Conservation (phyloP, 2,797 vertebrate species). For the Pelochelys cantorii region DNA sequence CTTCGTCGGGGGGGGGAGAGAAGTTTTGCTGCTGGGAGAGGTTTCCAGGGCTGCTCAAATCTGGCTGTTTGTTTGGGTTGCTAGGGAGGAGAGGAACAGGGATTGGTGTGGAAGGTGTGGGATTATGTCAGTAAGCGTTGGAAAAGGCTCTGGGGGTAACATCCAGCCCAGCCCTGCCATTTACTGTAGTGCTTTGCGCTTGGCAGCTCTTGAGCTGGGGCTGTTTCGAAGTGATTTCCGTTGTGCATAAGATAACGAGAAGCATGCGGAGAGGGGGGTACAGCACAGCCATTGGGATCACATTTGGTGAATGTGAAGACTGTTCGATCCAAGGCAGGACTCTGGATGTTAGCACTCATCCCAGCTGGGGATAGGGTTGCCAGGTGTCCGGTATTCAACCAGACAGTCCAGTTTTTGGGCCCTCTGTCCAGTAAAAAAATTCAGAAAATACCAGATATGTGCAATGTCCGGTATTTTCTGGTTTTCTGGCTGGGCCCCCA, state of each 20-base stretch:
- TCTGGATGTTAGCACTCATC: neutral
- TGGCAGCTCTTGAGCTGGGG: neutral
- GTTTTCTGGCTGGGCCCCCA: too few species aligned
- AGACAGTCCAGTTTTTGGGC: too few species aligned
- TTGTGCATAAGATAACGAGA: neutral
- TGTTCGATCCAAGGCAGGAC: neutral
- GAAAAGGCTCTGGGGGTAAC: slow-evolving; percentile 31
- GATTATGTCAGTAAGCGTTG: slow-evolving; percentile 13
- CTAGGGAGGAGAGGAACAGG: neutral
- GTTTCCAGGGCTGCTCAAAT: slow-evolving; percentile 41
- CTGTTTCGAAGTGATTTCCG: neutral
- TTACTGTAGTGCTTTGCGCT: neutral
- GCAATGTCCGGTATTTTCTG: too few species aligned
- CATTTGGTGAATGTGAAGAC: neutral
- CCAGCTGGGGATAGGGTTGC: neutral
- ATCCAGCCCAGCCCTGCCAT: neutral
- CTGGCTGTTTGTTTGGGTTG: slow-evolving; percentile 60
- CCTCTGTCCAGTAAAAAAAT: too few species aligned
- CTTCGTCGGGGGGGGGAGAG: neutral
- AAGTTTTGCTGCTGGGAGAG: slow-evolving; percentile 16
- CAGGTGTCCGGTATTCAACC: too few species aligned
- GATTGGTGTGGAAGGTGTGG: slow-evolving; percentile 29
- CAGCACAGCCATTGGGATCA: neutral
- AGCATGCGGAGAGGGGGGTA: neutral
- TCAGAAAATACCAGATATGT: too few species aligned